phyloP scores from a whole-genome alignment of 2,113 vertebrate genomes.

The Chlamydotis undulata region DNA sequence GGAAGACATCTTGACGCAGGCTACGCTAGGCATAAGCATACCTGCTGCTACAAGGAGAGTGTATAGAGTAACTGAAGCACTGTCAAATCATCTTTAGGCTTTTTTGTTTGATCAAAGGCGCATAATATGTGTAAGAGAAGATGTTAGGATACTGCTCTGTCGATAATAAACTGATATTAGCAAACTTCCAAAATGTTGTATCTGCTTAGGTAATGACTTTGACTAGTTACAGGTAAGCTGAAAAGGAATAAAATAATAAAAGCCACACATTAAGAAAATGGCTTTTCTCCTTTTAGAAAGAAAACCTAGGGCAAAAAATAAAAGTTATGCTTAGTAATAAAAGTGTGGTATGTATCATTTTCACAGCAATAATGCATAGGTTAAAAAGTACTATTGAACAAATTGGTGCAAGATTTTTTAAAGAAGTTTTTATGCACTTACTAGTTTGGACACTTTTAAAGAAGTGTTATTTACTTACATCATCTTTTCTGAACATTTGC shows the following conservation, averaged over 20 bases:
- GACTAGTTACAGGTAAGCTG: background rate
- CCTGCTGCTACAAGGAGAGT: background rate
- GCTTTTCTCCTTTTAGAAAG: background rate
- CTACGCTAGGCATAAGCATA: conserved; percentile 38
- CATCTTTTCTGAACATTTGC: background rate
- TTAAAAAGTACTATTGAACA: background rate
- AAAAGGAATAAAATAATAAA: background rate
- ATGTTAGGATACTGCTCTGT: background rate
- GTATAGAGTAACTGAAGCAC: background rate
- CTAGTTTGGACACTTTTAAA: background rate
- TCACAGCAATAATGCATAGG: background rate
- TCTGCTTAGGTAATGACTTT: background rate
- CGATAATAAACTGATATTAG: background rate
- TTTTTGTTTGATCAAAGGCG: background rate
- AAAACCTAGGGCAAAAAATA: background rate
- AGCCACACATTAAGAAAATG: background rate
- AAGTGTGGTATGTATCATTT: background rate
- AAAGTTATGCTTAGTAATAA: background rate
- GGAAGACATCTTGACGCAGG: conserved; percentile 8
- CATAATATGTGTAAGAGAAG: background rate
- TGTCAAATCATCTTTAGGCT: background rate
- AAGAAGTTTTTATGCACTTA: background rate
- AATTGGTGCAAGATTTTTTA: background rate
- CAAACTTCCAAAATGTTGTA: background rate
- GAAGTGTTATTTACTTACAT: background rate